Evolutionary conservation across 2,797 vertebrate genomes (phyloP).

Genomic region (Lophotriccus pileatus): DNA sequence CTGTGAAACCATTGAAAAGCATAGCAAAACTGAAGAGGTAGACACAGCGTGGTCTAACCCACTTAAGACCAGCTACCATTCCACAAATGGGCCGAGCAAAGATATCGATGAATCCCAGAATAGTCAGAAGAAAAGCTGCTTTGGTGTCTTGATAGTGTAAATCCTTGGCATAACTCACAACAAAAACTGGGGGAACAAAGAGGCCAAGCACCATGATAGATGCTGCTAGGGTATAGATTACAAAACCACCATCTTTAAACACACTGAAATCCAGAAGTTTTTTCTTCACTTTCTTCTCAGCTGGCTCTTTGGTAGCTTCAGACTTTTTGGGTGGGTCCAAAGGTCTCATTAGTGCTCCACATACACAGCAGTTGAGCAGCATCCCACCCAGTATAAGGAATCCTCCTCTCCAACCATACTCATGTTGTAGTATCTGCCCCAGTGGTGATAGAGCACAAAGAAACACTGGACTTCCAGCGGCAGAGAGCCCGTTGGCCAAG

Average conservation of each 20-base stretch:
- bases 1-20: constrained; percentile 90
- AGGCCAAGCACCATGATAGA: constrained; percentile 95
- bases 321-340: constrained; percentile 72
- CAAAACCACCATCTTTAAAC: constrained; percentile 86
- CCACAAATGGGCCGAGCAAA: constrained; percentile 91
- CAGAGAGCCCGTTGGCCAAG: constrained; percentile 91
- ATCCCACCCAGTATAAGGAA: constrained; percentile 93
- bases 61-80: constrained; percentile 84
- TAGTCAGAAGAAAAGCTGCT: constrained; percentile 88
- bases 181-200: constrained; percentile 94
- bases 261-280: constrained; percentile 91
- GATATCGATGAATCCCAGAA: constrained; percentile 93
- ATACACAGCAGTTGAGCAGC: constrained; percentile 93
- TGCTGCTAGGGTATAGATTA: constrained; percentile 87
- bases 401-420: constrained; percentile 91
- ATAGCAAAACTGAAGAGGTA: constrained; percentile 94
- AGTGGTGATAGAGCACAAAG: constrained; percentile 90
- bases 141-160: constrained; percentile 85
- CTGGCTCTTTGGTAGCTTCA: constrained; percentile 19
- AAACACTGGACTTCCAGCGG: constrained; percentile 93
- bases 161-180: constrained; percentile 94
- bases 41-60: constrained; percentile 88
- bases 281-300: constrained; percentile 70
- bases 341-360: constrained; percentile 91
- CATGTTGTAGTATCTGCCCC: constrained; percentile 87